Conservation (phyloP, 2,797 vertebrate genomes). For the Toxotes lorentzi region DNA sequence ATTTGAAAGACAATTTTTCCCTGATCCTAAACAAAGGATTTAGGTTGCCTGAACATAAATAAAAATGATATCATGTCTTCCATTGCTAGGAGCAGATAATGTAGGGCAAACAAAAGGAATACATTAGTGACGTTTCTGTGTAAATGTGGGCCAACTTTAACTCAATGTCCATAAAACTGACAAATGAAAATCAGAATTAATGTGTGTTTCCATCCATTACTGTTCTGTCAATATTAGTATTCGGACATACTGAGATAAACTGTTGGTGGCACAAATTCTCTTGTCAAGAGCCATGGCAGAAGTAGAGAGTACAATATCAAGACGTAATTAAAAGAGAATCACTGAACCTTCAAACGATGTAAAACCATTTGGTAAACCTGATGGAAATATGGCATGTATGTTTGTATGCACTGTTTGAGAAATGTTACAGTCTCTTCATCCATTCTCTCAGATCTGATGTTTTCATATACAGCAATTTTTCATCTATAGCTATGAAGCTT, state of each 20-base stretch:
- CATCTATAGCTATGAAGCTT: too few species aligned
- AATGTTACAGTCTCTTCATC: neutral
- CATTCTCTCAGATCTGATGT: neutral
- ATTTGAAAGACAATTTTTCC: neutral
- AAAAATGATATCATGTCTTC: neutral
- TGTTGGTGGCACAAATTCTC: too few species aligned
- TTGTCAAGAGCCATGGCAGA: too few species aligned
- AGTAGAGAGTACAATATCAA: too few species aligned
- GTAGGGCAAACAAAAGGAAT: too few species aligned
- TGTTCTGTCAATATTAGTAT: neutral
- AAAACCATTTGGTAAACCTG: neutral
- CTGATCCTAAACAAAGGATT: neutral
- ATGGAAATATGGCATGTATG: neutral
- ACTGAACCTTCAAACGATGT: too few species aligned
- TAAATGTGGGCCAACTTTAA: neutral
- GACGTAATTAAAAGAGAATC: too few species aligned
- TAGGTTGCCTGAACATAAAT: neutral
- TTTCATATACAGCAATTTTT: neutral
- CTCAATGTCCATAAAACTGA: neutral
- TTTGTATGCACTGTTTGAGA: neutral
- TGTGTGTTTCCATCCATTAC: neutral
- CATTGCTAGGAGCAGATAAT: neutral
- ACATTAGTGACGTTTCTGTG: neutral
- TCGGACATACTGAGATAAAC: too few species aligned
- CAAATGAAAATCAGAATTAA: neutral